phyloP scores from a whole-genome alignment of 2,113 vertebrate genomes.

The Lamprologus tigripictilis region DNA sequence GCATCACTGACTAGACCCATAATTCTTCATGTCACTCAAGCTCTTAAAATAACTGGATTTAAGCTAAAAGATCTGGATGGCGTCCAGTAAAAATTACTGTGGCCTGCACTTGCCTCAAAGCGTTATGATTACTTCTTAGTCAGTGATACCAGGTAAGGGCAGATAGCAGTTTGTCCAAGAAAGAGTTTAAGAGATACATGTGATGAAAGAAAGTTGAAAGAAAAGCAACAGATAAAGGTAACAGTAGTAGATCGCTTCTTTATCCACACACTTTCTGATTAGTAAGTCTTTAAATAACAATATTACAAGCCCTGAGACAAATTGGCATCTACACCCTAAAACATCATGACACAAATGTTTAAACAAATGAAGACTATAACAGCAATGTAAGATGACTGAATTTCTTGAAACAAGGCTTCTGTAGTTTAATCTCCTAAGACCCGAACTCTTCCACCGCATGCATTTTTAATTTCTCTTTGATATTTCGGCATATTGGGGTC shows the following conservation, averaged over 20 bases:
- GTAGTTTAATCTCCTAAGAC: neutral
- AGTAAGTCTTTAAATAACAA: neutral
- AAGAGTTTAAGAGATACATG: neutral
- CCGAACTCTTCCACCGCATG: neutral
- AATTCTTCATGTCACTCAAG: neutral
- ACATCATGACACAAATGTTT: neutral
- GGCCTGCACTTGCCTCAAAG: neutral
- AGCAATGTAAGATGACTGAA: constrained; percentile 35
- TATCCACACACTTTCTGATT: neutral
- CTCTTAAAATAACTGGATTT: neutral
- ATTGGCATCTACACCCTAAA: neutral
- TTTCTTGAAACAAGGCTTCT: constrained; percentile 31
- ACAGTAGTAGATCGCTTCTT: neutral
- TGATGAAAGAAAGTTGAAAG: neutral
- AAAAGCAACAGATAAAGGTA: neutral
- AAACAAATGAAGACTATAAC: neutral
- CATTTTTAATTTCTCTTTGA: neutral
- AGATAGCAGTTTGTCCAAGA: neutral
- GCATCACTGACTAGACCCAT: neutral
- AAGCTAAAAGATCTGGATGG: neutral
- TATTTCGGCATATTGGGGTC: neutral
- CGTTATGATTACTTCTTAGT: neutral
- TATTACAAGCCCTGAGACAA: neutral
- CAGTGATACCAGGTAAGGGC: neutral
- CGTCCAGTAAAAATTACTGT: neutral